A percentile compares a stretch with the other conserved stretches of the same genome.
Evolutionary conservation across 2,797 vertebrate genomes (phyloP).

Genomic region (Lacerta agilis): DNA sequence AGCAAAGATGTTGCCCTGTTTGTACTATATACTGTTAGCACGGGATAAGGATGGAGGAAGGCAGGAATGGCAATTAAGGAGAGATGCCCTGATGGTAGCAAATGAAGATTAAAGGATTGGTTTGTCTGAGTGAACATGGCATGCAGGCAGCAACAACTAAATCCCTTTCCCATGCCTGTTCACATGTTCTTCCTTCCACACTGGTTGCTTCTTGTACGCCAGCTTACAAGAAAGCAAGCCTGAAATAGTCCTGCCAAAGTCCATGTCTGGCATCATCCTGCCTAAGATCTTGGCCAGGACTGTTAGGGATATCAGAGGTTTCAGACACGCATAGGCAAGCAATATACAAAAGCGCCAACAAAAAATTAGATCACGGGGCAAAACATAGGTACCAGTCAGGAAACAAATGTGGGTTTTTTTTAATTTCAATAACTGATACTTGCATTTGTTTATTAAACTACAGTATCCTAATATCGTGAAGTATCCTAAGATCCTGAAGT

Average conservation of each 20-base stretch:
- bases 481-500: no score
- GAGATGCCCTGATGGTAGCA: slow-evolving; percentile 5
- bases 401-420: neutral
- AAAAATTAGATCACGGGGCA: neutral
- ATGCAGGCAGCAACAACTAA: neutral
- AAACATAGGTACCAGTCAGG: neutral
- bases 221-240: neutral
- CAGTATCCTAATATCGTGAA: neutral
- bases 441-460: neutral
- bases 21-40: neutral
- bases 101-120: slow-evolving; percentile 14
- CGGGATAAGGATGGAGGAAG: neutral
- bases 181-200: neutral
- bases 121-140: neutral
- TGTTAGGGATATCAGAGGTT: neutral
- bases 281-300: neutral
- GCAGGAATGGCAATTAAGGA: neutral
- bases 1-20: slow-evolving; percentile 1
- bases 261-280: neutral
- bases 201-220: neutral
- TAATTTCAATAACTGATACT: no score
- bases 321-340: neutral
- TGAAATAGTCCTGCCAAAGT: neutral
- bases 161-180: neutral
- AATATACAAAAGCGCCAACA: neutral